Evolutionary conservation across 2,888 invertebrate species (phyloP).

Genomic region (Andrena dorsata): DNA sequence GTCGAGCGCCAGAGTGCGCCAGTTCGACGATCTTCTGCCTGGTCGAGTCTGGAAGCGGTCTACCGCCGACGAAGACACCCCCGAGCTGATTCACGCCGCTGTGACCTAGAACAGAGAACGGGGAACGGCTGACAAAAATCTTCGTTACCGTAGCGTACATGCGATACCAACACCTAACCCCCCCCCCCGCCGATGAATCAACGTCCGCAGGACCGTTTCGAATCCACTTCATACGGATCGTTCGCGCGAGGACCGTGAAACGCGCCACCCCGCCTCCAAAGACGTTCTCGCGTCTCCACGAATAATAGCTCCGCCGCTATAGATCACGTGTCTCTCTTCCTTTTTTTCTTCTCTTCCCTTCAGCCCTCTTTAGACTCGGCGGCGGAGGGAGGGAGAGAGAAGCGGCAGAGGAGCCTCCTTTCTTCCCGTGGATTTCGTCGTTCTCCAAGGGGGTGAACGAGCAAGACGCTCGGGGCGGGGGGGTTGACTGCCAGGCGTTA

Average conservation of each 20-base stretch:
- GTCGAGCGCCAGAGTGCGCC: slow-evolving; percentile 98
- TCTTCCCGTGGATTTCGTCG: slow-evolving; percentile 43
- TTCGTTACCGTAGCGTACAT: not conserved
- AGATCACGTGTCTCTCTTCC: slow-evolving; percentile 66
- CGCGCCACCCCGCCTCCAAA: slow-evolving; percentile 18
- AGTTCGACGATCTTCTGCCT: slow-evolving; percentile 99
- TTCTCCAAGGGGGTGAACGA: slow-evolving; percentile 46
- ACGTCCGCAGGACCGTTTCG: too few relatives aligned
- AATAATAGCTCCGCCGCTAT: slow-evolving; percentile 64
- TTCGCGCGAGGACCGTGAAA: slow-evolving; percentile 38
- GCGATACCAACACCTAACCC: not conserved
- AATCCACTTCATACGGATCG: slow-evolving; percentile 4
- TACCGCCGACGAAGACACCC: slow-evolving; percentile 99
- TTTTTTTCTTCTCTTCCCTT: not conserved
- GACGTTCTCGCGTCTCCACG: slow-evolving; percentile 53
- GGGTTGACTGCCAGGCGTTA: slow-evolving; percentile 63
- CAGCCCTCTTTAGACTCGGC: slow-evolving; percentile 17
- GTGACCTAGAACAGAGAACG: slow-evolving; percentile 89
- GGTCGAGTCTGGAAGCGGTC: slow-evolving; percentile 98
- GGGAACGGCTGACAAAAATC: not conserved
- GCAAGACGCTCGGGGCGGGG: slow-evolving; percentile 31
- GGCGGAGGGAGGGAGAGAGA: slow-evolving; percentile 7
- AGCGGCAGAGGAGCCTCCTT: slow-evolving; percentile 43
- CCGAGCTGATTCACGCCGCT: slow-evolving; percentile 99
- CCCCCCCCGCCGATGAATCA: not conserved